phyloP scores from a whole-genome alignment of 2,113 vertebrate genomes.

The Nycticryphes semicollaris region DNA sequence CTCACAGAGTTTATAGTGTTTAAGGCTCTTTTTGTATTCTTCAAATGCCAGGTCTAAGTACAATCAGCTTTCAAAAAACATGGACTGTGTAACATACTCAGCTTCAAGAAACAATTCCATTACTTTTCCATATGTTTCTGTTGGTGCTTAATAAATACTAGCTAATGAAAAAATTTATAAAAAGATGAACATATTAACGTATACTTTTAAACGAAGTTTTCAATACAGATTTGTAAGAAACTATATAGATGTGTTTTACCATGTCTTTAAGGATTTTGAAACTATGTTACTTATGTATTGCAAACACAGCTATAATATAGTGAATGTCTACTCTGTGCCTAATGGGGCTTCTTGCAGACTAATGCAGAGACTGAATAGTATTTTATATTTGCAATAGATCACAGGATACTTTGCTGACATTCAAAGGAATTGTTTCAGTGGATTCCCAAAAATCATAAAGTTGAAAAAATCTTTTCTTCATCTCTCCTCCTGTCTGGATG shows the following conservation, averaged over 20 bases:
- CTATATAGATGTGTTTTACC: background rate
- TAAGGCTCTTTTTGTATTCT: background rate
- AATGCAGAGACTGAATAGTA: background rate
- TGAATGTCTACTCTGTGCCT: background rate
- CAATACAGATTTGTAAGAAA: background rate
- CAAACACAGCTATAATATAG: background rate
- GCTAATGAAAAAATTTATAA: background rate
- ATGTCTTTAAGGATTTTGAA: background rate
- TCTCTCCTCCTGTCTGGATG: background rate
- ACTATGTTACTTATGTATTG: background rate
- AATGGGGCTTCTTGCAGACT: background rate
- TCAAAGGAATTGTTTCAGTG: background rate
- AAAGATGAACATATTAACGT: background rate
- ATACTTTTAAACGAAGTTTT: background rate
- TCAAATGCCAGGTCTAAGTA: background rate
- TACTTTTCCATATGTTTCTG: background rate
- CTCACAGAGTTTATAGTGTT: background rate
- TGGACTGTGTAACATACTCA: background rate
- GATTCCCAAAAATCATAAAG: background rate
- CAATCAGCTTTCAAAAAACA: background rate
- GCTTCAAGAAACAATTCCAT: background rate
- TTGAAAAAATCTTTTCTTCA: background rate
- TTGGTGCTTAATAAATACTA: background rate
- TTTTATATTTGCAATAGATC: background rate
- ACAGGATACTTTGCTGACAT: background rate